These are phyloP conservation scores for Oscheius sp. DNA, from an alignment of 1,140 invertebrate genomes.

Conservation along the genomic window DNA sequence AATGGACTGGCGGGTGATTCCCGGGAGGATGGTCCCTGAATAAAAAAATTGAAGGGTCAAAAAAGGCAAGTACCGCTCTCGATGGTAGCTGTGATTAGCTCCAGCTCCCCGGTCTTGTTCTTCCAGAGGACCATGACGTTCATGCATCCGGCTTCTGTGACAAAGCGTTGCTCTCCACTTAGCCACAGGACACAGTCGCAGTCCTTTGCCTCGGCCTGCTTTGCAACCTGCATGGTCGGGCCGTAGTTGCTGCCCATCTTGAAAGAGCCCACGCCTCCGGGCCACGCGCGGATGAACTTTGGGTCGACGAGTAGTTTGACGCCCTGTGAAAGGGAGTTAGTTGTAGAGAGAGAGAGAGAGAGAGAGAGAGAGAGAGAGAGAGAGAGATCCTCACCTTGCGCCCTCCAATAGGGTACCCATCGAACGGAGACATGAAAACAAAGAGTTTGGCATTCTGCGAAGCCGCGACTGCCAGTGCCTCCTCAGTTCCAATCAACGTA, in stretches of 20 bases:
- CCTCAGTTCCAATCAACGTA: slow-evolving; percentile 91
- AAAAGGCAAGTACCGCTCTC: slow-evolving; percentile 66
- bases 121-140: slow-evolving; percentile 88
- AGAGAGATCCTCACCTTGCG: slow-evolving; percentile 70
- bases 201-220: slow-evolving; percentile 74
- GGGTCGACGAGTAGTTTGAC: slow-evolving; percentile 79
- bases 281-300: slow-evolving; percentile 81
- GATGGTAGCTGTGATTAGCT: slow-evolving; percentile 86
- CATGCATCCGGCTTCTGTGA: slow-evolving; percentile 98
- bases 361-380: no score
- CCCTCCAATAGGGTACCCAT: slow-evolving; percentile 83
- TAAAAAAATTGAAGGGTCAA: no score
- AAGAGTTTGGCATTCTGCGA: slow-evolving; percentile 82
- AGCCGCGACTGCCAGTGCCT: slow-evolving; percentile 80
- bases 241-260: slow-evolving; percentile 82
- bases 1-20: slow-evolving; percentile 83
- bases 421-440: slow-evolving; percentile 83
- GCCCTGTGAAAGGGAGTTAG: slow-evolving; percentile 76
- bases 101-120: slow-evolving; percentile 85
- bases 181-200: slow-evolving; percentile 90
- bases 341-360: slow-evolving; percentile 74
- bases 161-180: slow-evolving; percentile 83
- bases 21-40: slow-evolving; percentile 75
- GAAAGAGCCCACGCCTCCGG: slow-evolving; percentile 85
- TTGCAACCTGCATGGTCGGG: slow-evolving; percentile 67